Evolutionary conservation across 2,113 vertebrate species (phyloP).

Genomic region (Dromaius novaehollandiae): DNA sequence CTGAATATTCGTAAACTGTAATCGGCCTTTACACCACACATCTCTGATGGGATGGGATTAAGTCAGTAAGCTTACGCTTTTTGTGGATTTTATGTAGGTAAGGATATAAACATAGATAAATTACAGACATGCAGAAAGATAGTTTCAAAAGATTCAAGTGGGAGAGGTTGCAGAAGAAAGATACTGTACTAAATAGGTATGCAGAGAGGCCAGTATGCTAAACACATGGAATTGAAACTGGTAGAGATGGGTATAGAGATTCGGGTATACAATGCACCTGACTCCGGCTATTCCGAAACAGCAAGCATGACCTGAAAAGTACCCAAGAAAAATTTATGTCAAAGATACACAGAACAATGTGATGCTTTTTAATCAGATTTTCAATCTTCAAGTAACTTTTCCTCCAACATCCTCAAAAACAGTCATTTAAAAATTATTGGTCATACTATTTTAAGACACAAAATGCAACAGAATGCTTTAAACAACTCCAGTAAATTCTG

Average conservation of each 20-base stretch:
- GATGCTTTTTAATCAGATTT: conserved; percentile 49
- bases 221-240: neutral
- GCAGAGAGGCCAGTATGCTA: neutral
- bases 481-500: conserved; percentile 38
- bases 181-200: neutral
- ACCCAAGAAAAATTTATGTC: neutral
- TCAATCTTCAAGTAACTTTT: conserved; percentile 48
- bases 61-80: neutral
- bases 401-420: neutral
- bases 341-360: conserved; percentile 8
- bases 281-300: neutral
- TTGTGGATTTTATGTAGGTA: neutral
- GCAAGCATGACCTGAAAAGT: neutral
- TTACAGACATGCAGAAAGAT: neutral
- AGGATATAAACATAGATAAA: neutral
- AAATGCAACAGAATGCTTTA: conserved; percentile 13
- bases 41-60: neutral
- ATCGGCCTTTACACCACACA: neutral
- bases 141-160: neutral
- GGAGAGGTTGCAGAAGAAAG: neutral
- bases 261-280: neutral
- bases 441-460: neutral
- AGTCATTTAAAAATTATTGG: conserved; percentile 53
- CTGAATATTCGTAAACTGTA: neutral
- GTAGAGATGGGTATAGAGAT: neutral